Evolutionary conservation across 2,888 invertebrate genomes (phyloP).

Genomic region (Trisateles emortualis): DNA sequence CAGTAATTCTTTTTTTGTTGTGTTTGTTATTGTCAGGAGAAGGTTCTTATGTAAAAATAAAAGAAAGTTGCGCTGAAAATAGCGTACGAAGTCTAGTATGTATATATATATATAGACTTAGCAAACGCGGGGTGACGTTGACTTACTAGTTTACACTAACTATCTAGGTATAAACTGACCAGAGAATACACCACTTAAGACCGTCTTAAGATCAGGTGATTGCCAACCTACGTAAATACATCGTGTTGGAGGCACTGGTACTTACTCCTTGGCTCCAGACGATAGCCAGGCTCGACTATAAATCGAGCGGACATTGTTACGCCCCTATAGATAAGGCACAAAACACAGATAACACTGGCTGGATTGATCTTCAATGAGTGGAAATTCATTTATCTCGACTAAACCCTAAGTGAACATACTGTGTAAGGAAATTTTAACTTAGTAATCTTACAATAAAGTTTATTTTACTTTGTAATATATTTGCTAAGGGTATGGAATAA

Average conservation of each 20-base stretch:
- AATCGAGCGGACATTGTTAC: slow-evolving; percentile 68
- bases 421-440: slow-evolving; percentile 37
- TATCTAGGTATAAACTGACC: neutral
- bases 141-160: slow-evolving; percentile 1
- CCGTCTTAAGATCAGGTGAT: slow-evolving; percentile 9
- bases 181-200: neutral
- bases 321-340: slow-evolving; percentile 73
- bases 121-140: no score
- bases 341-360: slow-evolving; percentile 78
- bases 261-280: slow-evolving; percentile 15
- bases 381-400: slow-evolving; percentile 83
- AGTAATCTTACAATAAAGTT: slow-evolving; percentile 29
- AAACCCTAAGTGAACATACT: slow-evolving; percentile 48
- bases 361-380: slow-evolving; percentile 85
- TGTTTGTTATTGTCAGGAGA: no score
- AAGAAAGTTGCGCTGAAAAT: no score
- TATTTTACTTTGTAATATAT: slow-evolving; percentile 30
- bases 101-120: no score
- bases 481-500: slow-evolving; percentile 51
- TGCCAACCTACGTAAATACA: slow-evolving; percentile 8
- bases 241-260: slow-evolving; percentile 7
- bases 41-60: no score
- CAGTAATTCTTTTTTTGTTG: no score
- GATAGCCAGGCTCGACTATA: slow-evolving; percentile 53
- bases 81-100: no score